Conservation (phyloP, 2,888 invertebrate genomes). For the Lycaena phlaeas region DNA sequence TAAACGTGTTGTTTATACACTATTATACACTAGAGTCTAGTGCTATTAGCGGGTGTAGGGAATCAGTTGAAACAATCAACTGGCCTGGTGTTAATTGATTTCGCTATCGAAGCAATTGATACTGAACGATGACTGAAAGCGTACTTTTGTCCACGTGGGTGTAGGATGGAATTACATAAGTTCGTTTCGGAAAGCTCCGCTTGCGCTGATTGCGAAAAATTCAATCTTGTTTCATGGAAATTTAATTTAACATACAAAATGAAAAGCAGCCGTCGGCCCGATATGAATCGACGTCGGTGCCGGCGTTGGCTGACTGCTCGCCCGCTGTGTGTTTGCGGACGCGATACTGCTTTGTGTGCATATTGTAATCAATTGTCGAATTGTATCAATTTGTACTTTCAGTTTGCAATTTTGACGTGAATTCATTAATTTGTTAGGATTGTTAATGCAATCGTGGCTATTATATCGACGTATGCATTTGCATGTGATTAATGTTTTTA, state of each 20-base stretch:
- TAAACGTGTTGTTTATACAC: too few relatives aligned
- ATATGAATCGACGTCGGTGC: slow-evolving; percentile 66
- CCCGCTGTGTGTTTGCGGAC: slow-evolving; percentile 64
- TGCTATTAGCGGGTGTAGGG: not conserved
- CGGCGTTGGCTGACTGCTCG: slow-evolving; percentile 57
- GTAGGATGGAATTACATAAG: slow-evolving; percentile 32
- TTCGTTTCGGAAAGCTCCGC: slow-evolving; percentile 39
- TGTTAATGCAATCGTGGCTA: slow-evolving; percentile 31
- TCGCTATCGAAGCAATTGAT: slow-evolving; percentile 5
- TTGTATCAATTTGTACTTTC: slow-evolving; percentile 62
- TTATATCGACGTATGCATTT: slow-evolving; percentile 16
- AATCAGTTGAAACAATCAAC: not conserved
- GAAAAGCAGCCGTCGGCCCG: slow-evolving; percentile 60
- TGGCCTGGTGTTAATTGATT: slow-evolving; percentile 2
- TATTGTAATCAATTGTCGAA: slow-evolving; percentile 69
- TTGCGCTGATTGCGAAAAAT: slow-evolving; percentile 70
- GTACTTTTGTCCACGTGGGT: slow-evolving; percentile 16
- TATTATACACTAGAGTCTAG: too few relatives aligned
- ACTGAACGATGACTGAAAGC: slow-evolving; percentile 6
- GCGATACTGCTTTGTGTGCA: slow-evolving; percentile 60
- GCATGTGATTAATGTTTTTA: slow-evolving; percentile 9
- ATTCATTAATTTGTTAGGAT: slow-evolving; percentile 54
- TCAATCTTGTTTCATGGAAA: slow-evolving; percentile 73
- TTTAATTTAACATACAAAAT: slow-evolving; percentile 73
- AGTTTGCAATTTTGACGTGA: slow-evolving; percentile 64